Percentiles rank a stretch among this genome's conserved stretches.
phyloP scores from a whole-genome alignment of 2,797 vertebrate species.

The Thamnophis elegans region DNA sequence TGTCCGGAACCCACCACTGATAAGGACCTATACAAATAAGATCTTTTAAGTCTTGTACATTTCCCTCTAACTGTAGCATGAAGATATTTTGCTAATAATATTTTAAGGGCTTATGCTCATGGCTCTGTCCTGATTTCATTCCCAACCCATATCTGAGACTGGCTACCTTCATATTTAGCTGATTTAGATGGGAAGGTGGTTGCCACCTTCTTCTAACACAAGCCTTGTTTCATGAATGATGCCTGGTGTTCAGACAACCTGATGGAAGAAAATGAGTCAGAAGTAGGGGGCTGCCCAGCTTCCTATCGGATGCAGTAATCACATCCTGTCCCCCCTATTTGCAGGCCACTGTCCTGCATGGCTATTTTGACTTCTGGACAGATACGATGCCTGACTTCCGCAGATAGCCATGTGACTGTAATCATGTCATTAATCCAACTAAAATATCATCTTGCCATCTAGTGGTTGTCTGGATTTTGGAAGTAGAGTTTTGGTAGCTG shows the following conservation, averaged over 20 bases:
- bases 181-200: not conserved
- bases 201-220: not conserved
- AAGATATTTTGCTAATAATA: not conserved
- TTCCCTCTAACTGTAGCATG: not conserved
- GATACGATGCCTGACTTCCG: not conserved
- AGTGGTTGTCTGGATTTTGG: not conserved
- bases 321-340: not conserved
- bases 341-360: not conserved
- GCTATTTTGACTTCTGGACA: not conserved
- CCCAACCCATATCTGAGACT: not conserved
- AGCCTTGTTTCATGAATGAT: not conserved
- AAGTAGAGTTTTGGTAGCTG: not conserved
- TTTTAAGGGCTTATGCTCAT: not conserved
- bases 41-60: not conserved
- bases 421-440: not conserved
- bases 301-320: not conserved
- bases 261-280: not conserved
- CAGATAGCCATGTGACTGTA: not conserved
- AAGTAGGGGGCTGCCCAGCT: not conserved
- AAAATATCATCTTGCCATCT: not conserved
- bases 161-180: not conserved
- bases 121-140: not conserved
- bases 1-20: too few species aligned
- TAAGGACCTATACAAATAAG: not conserved
- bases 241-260: not conserved